These are phyloP conservation scores for Trisateles emortualis DNA, from an alignment of 2,888 invertebrate species.

Conservation along the genomic window DNA sequence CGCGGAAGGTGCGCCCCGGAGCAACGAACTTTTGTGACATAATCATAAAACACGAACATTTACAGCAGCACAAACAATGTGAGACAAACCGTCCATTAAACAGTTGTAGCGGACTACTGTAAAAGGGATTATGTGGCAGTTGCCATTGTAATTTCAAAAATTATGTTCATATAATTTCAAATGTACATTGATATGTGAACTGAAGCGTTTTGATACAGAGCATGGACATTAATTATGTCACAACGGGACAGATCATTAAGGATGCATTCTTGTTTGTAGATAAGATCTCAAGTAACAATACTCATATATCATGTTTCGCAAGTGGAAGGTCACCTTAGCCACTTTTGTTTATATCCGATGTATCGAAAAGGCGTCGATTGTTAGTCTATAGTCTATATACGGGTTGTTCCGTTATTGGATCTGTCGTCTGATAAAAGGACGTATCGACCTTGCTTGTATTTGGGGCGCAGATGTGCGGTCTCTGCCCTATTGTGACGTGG, in stretches of 20 bases:
- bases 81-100: constrained; percentile 64
- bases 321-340: constrained; percentile 29
- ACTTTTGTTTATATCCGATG: constrained; percentile 51
- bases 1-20: constrained; percentile 80
- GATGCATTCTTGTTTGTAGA: neutral
- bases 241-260: neutral
- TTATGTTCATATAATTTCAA: constrained; percentile 15
- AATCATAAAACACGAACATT: constrained; percentile 54
- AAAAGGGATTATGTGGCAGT: constrained; percentile 60
- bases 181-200: constrained; percentile 5
- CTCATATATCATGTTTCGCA: constrained; percentile 8
- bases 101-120: constrained; percentile 47
- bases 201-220: constrained; percentile 3
- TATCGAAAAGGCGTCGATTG: constrained; percentile 59
- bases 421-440: constrained; percentile 67
- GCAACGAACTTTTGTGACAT: constrained; percentile 73
- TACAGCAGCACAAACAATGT: constrained; percentile 52
- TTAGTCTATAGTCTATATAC: constrained; percentile 56
- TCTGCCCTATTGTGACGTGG: constrained; percentile 55
- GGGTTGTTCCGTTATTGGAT: constrained; percentile 64
- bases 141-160: constrained; percentile 41
- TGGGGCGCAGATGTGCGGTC: constrained; percentile 74
- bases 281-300: constrained; percentile 4
- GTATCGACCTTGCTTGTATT: constrained; percentile 69
- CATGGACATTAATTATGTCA: neutral